phyloP scores from a whole-genome alignment of 2,113 vertebrate genomes.

The Egretta garzetta region DNA sequence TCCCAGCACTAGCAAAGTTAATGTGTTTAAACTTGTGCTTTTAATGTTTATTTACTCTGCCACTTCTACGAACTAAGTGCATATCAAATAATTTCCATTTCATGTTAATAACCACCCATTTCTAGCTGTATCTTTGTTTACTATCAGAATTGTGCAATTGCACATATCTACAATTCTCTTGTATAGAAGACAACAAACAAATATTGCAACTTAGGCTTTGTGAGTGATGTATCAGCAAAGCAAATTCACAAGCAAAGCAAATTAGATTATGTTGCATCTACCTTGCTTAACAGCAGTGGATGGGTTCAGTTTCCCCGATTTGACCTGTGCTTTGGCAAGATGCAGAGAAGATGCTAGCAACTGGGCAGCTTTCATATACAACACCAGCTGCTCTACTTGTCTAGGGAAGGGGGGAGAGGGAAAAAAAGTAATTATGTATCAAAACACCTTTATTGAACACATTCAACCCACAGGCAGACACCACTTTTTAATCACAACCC shows the following conservation, averaged over 20 bases:
- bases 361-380: constrained; percentile 96
- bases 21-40: background rate
- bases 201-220: background rate
- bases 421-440: background rate
- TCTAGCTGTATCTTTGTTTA: background rate
- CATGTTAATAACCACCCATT: background rate
- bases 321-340: constrained; percentile 94
- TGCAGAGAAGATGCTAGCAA: constrained; percentile 93
- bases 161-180: background rate
- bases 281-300: constrained; percentile 95
- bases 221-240: background rate
- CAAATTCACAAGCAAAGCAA: background rate
- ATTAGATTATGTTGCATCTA: constrained; percentile 5
- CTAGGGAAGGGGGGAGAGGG: constrained; percentile 43
- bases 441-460: background rate
- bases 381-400: constrained; percentile 94
- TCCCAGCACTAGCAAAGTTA: background rate
- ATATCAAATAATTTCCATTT: background rate
- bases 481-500: background rate
- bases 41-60: background rate
- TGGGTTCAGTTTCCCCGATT: constrained; percentile 92
- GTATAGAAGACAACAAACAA: background rate
- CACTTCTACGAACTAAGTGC: background rate
- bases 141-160: background rate
- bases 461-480: background rate